A percentile compares a stretch with the other conserved stretches of the same genome.
phyloP scores from a whole-genome alignment of 2,113 vertebrate species.

The Chascanopsetta lugubris region DNA sequence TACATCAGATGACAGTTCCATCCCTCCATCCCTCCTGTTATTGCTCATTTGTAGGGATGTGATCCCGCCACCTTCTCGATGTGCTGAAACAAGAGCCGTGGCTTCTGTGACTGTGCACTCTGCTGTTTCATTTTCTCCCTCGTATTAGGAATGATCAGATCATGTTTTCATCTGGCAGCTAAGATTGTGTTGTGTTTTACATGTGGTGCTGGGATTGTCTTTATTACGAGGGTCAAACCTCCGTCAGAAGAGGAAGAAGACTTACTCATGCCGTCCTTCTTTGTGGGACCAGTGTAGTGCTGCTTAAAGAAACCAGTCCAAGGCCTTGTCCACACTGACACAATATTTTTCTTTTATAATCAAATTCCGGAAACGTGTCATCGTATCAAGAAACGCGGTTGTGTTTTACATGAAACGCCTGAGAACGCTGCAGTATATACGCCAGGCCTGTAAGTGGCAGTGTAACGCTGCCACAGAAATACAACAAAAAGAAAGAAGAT shows the following conservation, averaged over 20 bases:
- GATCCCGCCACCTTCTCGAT: conserved; percentile 17
- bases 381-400: too few species aligned
- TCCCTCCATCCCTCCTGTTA: conserved; percentile 37
- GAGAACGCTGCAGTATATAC: too few species aligned
- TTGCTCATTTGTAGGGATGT: conserved; percentile 40
- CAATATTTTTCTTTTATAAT: too few species aligned
- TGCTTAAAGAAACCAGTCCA: conserved; percentile 18
- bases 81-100: conserved; percentile 30
- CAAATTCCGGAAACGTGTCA: too few species aligned
- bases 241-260: not conserved
- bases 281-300: conserved; percentile 19
- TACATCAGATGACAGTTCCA: conserved; percentile 38
- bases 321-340: too few species aligned
- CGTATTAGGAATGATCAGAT: too few species aligned
- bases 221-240: conserved; percentile 38
- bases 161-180: conserved; percentile 29
- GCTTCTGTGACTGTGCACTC: conserved; percentile 38
- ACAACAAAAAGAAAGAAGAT: too few species aligned
- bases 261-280: conserved; percentile 5
- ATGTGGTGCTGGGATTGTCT: conserved; percentile 18
- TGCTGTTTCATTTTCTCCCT: conserved; percentile 45
- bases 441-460: too few species aligned
- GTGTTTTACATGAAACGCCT: too few species aligned
- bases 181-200: conserved; percentile 25
- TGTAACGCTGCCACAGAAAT: too few species aligned